phyloP scores from a whole-genome alignment of 2,113 vertebrate species.

The Serinus canaria region DNA sequence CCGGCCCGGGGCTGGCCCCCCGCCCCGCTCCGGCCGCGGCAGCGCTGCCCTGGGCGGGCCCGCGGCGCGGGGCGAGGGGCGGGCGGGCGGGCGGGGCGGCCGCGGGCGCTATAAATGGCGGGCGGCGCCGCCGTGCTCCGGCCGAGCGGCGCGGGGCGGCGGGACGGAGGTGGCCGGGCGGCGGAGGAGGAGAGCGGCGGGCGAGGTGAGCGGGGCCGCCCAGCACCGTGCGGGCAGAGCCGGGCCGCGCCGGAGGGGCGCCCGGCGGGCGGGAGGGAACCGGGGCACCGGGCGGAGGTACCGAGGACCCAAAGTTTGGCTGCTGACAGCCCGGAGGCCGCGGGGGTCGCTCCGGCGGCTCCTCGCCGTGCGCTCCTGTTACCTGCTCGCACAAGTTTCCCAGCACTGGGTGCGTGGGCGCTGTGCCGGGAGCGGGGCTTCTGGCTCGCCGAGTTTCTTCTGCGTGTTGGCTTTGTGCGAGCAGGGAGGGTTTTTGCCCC shows the following conservation, averaged over 20 bases:
- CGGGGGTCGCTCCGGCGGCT: background rate
- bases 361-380: background rate
- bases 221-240: too few species aligned
- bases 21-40: background rate
- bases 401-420: background rate
- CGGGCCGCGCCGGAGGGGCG: background rate
- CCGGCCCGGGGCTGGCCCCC: background rate
- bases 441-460: background rate
- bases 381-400: background rate
- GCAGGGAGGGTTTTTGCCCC: rapidly evolving
- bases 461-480: background rate
- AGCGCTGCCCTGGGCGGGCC: too few species aligned
- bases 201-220: background rate
- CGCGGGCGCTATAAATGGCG: background rate
- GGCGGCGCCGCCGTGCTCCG: background rate
- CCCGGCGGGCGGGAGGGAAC: rapidly evolving
- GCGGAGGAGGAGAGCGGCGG: background rate
- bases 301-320: background rate
- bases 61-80: too few species aligned
- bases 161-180: too few species aligned
- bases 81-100: too few species aligned
- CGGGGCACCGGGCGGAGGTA: rapidly evolving
- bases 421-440: background rate
- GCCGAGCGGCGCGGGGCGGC: background rate
- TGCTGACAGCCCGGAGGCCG: background rate